Percentiles rank a stretch among this genome's conserved stretches.
These are phyloP conservation scores for Pachypanchax playfairii DNA, from an alignment of 2,113 vertebrate species.

Conservation along the genomic window DNA sequence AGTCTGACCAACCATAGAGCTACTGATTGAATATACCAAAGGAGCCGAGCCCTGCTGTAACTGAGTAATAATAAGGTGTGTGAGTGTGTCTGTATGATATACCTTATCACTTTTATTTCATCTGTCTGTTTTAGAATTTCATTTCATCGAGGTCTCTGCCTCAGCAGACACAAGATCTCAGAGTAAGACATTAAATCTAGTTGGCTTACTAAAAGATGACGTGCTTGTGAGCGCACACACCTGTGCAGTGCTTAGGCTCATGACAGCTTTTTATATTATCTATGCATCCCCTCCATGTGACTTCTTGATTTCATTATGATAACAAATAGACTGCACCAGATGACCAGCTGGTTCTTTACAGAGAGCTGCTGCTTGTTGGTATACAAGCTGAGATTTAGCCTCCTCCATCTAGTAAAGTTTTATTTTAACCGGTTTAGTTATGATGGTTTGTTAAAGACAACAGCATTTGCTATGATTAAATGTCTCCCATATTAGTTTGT, in stretches of 20 bases:
- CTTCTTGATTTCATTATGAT: conserved; percentile 56
- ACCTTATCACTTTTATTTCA: conserved; percentile 50
- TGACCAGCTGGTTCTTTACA: not conserved
- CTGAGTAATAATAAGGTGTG: conserved; percentile 29
- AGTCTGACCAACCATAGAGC: conserved; percentile 38
- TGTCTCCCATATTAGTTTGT: too few relatives aligned
- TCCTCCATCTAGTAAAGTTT: not conserved
- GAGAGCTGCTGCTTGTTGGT: conserved; percentile 3
- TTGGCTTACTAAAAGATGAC: conserved; percentile 24
- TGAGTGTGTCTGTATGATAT: conserved; percentile 9
- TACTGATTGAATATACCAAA: conserved; percentile 68
- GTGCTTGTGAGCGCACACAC: not conserved
- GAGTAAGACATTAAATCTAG: conserved; percentile 41
- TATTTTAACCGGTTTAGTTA: not conserved
- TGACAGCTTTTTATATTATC: conserved; percentile 33
- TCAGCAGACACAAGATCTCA: conserved; percentile 28
- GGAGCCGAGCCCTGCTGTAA: conserved; percentile 51
- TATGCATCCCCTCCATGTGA: conserved; percentile 53
- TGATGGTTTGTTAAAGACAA: not conserved
- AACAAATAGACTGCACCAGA: conserved; percentile 37
- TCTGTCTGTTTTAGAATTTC: conserved; percentile 42
- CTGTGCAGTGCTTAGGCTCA: not conserved
- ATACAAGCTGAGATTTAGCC: not conserved
- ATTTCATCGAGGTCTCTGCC: conserved; percentile 45
- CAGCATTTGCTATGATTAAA: not conserved